These are phyloP conservation scores for Anguilla marmorata DNA, from an alignment of 2,797 vertebrate species.

Conservation along the genomic window DNA sequence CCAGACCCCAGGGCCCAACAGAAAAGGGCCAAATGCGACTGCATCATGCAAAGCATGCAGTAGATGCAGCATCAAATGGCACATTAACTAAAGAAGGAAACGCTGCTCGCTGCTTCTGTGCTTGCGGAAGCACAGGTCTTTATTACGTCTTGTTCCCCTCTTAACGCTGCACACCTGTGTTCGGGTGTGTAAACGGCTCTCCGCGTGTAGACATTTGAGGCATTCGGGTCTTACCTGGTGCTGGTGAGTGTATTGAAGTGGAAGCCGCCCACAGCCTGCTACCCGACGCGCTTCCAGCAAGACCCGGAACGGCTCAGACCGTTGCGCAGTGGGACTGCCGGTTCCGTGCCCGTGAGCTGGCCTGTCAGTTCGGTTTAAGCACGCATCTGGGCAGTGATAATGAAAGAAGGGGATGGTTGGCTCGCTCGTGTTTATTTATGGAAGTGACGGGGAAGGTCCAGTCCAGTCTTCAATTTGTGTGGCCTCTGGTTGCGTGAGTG, in stretches of 20 bases:
- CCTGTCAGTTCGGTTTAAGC: background rate
- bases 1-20: background rate
- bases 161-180: background rate
- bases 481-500: background rate
- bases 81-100: background rate
- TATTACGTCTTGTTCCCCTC: background rate
- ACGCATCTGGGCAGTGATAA: background rate
- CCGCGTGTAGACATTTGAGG: background rate
- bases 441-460: background rate
- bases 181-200: background rate
- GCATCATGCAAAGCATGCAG: background rate
- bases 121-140: background rate
- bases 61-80: background rate
- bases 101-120: background rate
- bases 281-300: background rate
- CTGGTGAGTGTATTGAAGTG: background rate
- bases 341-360: background rate
- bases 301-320: background rate
- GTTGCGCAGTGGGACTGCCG: background rate
- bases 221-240: background rate
- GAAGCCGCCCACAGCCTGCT: background rate
- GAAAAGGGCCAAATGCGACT: background rate
- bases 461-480: constrained; percentile 13
- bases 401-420: background rate
- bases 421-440: background rate